Evolutionary conservation across 2,797 vertebrate genomes (phyloP).

Genomic region (Falco rusticolus): DNA sequence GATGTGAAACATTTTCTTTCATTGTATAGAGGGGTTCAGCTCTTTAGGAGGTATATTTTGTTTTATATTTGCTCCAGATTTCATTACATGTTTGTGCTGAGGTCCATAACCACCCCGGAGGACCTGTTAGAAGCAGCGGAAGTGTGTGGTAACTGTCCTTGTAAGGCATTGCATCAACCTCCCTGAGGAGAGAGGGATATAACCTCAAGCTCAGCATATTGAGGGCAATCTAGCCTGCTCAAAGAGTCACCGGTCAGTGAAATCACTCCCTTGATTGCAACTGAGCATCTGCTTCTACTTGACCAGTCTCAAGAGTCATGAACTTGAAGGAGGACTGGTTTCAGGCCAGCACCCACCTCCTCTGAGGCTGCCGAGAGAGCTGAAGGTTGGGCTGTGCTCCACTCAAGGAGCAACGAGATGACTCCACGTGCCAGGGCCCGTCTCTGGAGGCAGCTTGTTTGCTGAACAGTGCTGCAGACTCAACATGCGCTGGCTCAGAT

Average conservation of each 20-base stretch:
- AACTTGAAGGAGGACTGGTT: not conserved
- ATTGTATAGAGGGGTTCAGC: not conserved
- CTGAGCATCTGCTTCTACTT: not conserved
- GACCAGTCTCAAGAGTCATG: accelerated
- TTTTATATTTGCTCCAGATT: not conserved
- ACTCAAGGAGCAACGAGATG: not conserved
- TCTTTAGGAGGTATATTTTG: not conserved
- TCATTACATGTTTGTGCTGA: not conserved
- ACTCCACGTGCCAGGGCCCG: not conserved
- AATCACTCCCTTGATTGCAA: not conserved
- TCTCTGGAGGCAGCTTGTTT: conserved; percentile 13
- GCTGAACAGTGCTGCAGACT: not conserved
- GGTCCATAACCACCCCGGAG: accelerated
- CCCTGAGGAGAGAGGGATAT: not conserved
- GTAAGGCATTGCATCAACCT: not conserved
- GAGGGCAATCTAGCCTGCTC: not conserved
- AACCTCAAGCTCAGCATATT: accelerated
- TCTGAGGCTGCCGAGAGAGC: not conserved
- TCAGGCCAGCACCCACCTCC: not conserved
- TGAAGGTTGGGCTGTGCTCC: not conserved
- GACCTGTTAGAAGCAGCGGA: not conserved
- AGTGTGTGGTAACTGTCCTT: not conserved
- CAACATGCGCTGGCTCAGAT: not conserved
- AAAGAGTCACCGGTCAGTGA: not conserved
- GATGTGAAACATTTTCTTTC: not conserved